Evolutionary conservation across 2,797 vertebrate species (phyloP).

Genomic region (Onychomys torridus): DNA sequence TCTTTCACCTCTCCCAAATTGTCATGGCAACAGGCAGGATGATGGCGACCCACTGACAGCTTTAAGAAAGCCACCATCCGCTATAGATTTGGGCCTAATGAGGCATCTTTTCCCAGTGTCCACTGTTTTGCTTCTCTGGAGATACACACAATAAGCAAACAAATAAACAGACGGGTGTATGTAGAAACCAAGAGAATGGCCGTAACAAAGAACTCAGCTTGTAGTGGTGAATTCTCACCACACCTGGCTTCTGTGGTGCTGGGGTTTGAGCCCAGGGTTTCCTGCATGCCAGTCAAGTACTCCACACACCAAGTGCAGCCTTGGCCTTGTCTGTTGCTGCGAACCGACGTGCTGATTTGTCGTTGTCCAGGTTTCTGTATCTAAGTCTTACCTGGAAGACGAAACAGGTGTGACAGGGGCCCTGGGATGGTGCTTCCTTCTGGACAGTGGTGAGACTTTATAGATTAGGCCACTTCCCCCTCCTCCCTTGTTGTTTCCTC

Average conservation of each 20-base stretch:
- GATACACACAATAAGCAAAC: no score
- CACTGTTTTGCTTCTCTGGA: background rate
- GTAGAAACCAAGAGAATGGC: background rate
- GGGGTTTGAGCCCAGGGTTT: background rate
- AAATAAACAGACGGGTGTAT: background rate
- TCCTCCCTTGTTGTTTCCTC: background rate
- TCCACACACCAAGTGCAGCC: background rate
- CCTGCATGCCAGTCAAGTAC: background rate
- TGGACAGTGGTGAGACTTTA: background rate
- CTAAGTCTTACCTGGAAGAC: background rate
- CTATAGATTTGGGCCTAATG: background rate
- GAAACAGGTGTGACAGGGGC: background rate
- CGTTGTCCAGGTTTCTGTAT: background rate
- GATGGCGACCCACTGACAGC: accelerated
- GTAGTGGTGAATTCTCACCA: background rate
- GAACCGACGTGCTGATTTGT: background rate
- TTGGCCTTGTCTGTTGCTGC: background rate
- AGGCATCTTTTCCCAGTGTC: background rate
- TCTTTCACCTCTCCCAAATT: background rate
- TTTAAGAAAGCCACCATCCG: constrained; percentile 12
- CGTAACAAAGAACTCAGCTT: background rate
- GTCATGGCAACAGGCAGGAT: background rate
- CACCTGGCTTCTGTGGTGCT: background rate
- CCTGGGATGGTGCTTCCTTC: background rate
- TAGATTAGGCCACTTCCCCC: background rate